Evolutionary conservation across 2,113 vertebrate genomes (phyloP).

Genomic region (Catagonus wagneri): DNA sequence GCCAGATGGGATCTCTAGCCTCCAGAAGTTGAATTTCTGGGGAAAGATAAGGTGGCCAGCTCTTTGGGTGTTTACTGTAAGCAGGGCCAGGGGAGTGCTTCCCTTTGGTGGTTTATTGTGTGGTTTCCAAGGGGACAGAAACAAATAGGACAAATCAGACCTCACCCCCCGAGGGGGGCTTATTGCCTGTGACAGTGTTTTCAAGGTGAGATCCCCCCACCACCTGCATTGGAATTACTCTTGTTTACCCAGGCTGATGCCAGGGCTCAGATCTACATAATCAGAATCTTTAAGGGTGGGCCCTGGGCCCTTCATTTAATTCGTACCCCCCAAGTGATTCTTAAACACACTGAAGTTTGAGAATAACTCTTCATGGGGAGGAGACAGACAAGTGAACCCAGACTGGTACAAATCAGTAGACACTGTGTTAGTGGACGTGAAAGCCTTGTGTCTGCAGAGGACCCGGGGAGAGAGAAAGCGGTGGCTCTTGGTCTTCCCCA

Average conservation of each 20-base stretch:
- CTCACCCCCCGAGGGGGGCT: not conserved
- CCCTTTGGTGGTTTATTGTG: not conserved
- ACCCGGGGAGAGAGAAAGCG: accelerated
- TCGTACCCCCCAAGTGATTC: not conserved
- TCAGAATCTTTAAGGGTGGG: not conserved
- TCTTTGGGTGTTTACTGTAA: not conserved
- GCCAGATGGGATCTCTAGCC: not conserved
- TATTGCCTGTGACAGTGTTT: not conserved
- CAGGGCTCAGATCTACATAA: not conserved
- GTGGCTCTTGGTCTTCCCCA: no score
- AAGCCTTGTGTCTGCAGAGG: not conserved
- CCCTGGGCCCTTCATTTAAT: not conserved
- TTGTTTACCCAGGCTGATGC: not conserved
- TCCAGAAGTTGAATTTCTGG: not conserved
- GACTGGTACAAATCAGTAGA: no score
- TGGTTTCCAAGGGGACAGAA: not conserved
- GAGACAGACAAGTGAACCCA: not conserved
- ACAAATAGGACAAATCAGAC: not conserved
- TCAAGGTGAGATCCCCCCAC: not conserved
- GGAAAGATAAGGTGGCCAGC: not conserved
- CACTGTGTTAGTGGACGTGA: accelerated
- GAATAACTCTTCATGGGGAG: not conserved
- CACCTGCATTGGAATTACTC: not conserved
- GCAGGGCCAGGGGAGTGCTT: not conserved
- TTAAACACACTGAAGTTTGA: not conserved